Evolutionary conservation across 2,888 invertebrate species (phyloP).

Genomic region (Corbicula japonica): DNA sequence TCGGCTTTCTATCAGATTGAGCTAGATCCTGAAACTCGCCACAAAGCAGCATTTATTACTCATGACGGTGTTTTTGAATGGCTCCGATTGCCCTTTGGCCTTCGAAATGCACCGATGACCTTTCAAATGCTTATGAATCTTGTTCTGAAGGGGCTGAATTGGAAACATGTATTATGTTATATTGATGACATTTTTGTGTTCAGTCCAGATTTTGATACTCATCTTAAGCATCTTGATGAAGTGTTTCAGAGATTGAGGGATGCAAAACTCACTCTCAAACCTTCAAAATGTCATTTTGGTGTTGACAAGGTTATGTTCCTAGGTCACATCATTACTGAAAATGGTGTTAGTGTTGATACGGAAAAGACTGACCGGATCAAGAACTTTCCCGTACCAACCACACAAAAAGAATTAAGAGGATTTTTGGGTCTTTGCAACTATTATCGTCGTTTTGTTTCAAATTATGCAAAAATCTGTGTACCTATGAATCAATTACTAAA

Average conservation of each 20-base stretch:
- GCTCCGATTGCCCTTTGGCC: too few relatives aligned
- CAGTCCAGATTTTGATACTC: slow-evolving; percentile 2
- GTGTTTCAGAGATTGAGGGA: background rate
- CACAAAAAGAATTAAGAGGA: slow-evolving; percentile 18
- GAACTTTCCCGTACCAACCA: background rate
- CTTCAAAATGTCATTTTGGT: slow-evolving; percentile 21
- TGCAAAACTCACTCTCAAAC: slow-evolving; percentile 10
- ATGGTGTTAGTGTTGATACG: slow-evolving; percentile 15
- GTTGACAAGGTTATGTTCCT: slow-evolving; percentile 23
- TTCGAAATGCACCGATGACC: too few relatives aligned
- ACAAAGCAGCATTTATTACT: too few relatives aligned
- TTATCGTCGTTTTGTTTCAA: slow-evolving; percentile 6
- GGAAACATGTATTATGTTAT: too few relatives aligned
- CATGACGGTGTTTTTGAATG: too few relatives aligned
- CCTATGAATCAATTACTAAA: slow-evolving; percentile 46
- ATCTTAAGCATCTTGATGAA: slow-evolving; percentile 10
- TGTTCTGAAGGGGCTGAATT: too few relatives aligned
- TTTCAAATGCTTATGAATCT: too few relatives aligned
- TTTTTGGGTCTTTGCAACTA: slow-evolving; percentile 62
- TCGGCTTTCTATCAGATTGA: background rate
- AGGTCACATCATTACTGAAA: slow-evolving; percentile 25
- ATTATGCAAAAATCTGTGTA: slow-evolving; percentile 51
- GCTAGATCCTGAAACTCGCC: too few relatives aligned
- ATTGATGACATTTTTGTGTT: too few relatives aligned
- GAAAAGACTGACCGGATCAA: slow-evolving; percentile 5